These are phyloP conservation scores for Congeria kusceri DNA, from an alignment of 2,888 invertebrate species.

Conservation along the genomic window DNA sequence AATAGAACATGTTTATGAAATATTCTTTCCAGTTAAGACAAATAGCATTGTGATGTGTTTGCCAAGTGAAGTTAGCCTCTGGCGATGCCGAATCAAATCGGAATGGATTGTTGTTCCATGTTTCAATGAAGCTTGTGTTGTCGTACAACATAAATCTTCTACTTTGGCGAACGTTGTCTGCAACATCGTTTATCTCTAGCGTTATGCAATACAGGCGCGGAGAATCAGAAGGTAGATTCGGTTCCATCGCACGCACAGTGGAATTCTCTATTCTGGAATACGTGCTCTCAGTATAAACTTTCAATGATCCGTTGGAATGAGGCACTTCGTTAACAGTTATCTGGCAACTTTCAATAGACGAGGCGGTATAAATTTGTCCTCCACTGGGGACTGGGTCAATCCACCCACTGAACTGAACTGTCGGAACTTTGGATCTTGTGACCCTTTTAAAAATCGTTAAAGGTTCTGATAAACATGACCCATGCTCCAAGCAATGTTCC, in stretches of 20 bases:
- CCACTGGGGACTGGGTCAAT: constrained; percentile 19
- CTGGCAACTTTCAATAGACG: constrained; percentile 22
- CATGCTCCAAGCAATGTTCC: constrained; percentile 12
- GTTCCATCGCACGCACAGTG: background rate
- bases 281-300: constrained; percentile 1
- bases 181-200: constrained; percentile 52
- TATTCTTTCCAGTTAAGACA: constrained; percentile 52
- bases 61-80: constrained; percentile 50
- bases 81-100: constrained; percentile 30
- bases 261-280: background rate
- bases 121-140: constrained; percentile 30
- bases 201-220: constrained; percentile 44
- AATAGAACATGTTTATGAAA: constrained; percentile 46
- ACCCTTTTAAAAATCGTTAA: background rate
- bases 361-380: constrained; percentile 4
- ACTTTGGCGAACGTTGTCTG: constrained; percentile 40
- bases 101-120: constrained; percentile 9
- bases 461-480: constrained; percentile 1
- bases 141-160: constrained; percentile 60
- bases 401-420: constrained; percentile 22
- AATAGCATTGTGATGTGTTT: constrained; percentile 39
- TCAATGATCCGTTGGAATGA: constrained; percentile 6
- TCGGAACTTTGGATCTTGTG: background rate
- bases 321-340: constrained; percentile 17
- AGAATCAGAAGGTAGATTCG: constrained; percentile 9